Evolutionary conservation across 2,797 vertebrate genomes (phyloP), one percentile per base, ranked within the genome.

Genomic region (Eupleurogrammus muticus): DNA sequence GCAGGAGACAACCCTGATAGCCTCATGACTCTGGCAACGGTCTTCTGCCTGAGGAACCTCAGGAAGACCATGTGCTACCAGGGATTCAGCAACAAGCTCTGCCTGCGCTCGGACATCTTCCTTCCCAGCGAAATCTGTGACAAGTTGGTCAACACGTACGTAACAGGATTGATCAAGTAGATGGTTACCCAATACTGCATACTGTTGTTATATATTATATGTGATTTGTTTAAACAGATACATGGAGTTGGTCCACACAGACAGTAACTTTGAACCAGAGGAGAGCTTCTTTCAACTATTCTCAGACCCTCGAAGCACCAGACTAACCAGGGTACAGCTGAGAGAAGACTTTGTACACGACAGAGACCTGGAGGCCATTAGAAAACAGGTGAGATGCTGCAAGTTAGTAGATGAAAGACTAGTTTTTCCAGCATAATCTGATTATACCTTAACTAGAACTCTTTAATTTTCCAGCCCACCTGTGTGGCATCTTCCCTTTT

Each of bases 41-140:
- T 96, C 81, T 98, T 95, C 87, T 99, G 98, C 86, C 94, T 99
- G 81, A 96, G 95, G 87, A 98, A 99, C 91, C 91, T 99, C 63
- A 94, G 95, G 68, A 96, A 94, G 88, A 99, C 97, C 21, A 95
- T 99, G 91, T 99, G 97, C 89, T 98, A 95, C 89, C 93, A 95
- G 7, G 94, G 97, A 53, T 94, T 96, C 80, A 95, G 95, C 12
- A 95, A 96, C 80, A 96, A 92, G 2, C 94, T 97, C 0, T 92
- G 92, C 44, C 95, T 97, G 4, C 97, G 96, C 23, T 96, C 97
- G 0, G 97, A 98, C 82, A 93, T 99, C 83, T 99, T 99, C 90
- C 93, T 99, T 66, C 98, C 98, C 2, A 98, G 98, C 14, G 98
- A 99, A 90, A 99, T 99, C 89, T 98, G 97, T 5, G 97, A 99